Base-by-base conservation (phyloP, 2,888 invertebrate genomes). In the Macrophya alboannulata region DNA sequence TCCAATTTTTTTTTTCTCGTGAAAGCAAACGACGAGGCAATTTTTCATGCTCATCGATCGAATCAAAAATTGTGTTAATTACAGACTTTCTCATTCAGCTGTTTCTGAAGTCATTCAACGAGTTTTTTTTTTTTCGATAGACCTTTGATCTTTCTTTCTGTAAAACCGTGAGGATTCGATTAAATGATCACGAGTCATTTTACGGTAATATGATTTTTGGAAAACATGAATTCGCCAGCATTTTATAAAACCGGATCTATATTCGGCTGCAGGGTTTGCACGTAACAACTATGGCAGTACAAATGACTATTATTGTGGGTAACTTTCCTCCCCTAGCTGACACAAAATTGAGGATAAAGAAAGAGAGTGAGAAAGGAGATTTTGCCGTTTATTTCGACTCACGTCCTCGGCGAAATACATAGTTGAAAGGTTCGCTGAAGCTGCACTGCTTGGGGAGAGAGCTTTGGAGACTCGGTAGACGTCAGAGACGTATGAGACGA, bases 371-470 rank as follows among this genome's bases (percentile, higher is more conserved):
- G 59, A 31, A 31, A 77, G n/a, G n/a, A 77, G n/a, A 51, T 77
- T 37, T 21, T 12, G 81, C 21, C 21, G 59, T 43, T 40, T 40
- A 43, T 81, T 62, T 31, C 59, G 40, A 40, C 43, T 62, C 62
- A 43, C 40, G 81, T 51, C 55, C 17, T 45, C 9, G 37, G 55
- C 17, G 62, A 81, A 62, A 81, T 31, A 31, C 31, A 31, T 59
- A 81, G 59, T 81, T 59, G 12, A 40, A 81, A 62, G 62, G 81
- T 62, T 62, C 25, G 62, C 43, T 81, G 62, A 40, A 81, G 43
- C 59, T 62, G 62, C 81, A 62, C 43, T 62, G 55, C 8, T 55
- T 55, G 55, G 62, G 43, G 62, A 62, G 62, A 62, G 31, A 81
- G 31, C 25, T 62, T 81, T 31, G 43, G 55, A 51, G 77, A 77